Evolutionary conservation across 1,140 invertebrate genomes (phyloP).

Genomic region (Eupristina koningsbergeri): DNA sequence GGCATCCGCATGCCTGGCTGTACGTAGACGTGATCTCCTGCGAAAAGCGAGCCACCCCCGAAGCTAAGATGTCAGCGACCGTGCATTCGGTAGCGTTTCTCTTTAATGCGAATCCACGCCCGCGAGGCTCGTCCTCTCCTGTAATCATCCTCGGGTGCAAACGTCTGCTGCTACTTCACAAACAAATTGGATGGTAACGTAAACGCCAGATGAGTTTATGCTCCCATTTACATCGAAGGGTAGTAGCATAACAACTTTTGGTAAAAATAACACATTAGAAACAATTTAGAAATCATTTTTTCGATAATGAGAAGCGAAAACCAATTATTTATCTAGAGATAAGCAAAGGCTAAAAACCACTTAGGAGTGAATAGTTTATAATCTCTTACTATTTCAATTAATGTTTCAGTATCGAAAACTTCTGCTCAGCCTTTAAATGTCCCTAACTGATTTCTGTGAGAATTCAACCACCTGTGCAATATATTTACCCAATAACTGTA

Average conservation of each 20-base stretch:
- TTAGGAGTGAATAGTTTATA: no score
- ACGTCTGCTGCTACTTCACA: not conserved
- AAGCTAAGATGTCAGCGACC: slow-evolving; percentile 24
- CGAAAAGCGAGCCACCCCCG: not conserved
- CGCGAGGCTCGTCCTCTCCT: not conserved
- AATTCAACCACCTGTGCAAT: slow-evolving; percentile 2
- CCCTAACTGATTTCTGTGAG: not conserved
- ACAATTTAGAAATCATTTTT: no score
- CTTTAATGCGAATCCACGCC: slow-evolving; percentile 7
- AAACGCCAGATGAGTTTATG: not conserved
- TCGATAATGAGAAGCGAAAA: no score
- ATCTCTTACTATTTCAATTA: no score
- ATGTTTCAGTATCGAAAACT: not conserved
- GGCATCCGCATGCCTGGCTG: slow-evolving; percentile 15
- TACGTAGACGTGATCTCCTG: not conserved
- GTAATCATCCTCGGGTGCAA: slow-evolving; percentile 19
- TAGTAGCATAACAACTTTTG: not conserved
- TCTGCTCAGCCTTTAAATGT: not conserved
- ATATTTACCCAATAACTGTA: no score
- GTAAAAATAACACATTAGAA: no score
- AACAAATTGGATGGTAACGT: not conserved
- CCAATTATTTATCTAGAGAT: no score
- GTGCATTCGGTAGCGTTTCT: slow-evolving; percentile 39
- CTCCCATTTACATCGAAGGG: not conserved
- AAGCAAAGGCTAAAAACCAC: no score